Evolutionary conservation across 1,140 invertebrate genomes (phyloP).

Genomic region (Caenorhabditis inopinata): DNA sequence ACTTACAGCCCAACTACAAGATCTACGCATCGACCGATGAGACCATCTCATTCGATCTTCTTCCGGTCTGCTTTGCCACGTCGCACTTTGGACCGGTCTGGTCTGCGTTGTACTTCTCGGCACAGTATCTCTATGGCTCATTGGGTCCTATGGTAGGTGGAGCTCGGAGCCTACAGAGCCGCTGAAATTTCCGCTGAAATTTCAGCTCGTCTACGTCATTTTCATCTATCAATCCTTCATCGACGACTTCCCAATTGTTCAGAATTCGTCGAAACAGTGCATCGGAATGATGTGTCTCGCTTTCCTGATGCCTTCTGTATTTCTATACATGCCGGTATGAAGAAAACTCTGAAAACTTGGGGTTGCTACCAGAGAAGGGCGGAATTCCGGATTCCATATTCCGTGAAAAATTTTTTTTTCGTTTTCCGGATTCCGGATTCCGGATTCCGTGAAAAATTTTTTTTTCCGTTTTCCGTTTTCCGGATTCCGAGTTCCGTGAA

Average conservation of each 20-base stretch:
- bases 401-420: no score
- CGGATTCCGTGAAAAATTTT: no score
- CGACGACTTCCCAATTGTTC: slow-evolving; percentile 45
- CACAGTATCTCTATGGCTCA: slow-evolving; percentile 42
- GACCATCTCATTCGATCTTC: slow-evolving; percentile 41
- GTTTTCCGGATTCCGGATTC: no score
- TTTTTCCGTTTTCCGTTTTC: no score
- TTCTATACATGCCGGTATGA: slow-evolving; percentile 49
- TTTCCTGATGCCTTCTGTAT: slow-evolving; percentile 38
- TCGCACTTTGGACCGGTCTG: slow-evolving; percentile 32
- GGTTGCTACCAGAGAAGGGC: no score
- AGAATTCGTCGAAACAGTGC: slow-evolving; percentile 28
- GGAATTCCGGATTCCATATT: no score
- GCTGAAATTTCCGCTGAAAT: background rate
- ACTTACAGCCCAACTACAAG: slow-evolving; percentile 39
- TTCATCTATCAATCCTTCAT: slow-evolving; percentile 47
- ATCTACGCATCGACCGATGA: slow-evolving; percentile 44
- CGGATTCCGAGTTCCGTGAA: no score
- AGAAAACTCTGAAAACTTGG: no score
- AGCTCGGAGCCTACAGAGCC: background rate
- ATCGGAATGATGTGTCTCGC: slow-evolving; percentile 25
- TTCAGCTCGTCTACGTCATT: slow-evolving; percentile 36
- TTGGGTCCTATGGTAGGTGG: slow-evolving; percentile 44
- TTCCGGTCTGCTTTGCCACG: slow-evolving; percentile 46
- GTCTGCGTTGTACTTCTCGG: slow-evolving; percentile 31